These are phyloP conservation scores for Urocolius indicus DNA, from an alignment of 2,113 vertebrate genomes.

Conservation along the genomic window DNA sequence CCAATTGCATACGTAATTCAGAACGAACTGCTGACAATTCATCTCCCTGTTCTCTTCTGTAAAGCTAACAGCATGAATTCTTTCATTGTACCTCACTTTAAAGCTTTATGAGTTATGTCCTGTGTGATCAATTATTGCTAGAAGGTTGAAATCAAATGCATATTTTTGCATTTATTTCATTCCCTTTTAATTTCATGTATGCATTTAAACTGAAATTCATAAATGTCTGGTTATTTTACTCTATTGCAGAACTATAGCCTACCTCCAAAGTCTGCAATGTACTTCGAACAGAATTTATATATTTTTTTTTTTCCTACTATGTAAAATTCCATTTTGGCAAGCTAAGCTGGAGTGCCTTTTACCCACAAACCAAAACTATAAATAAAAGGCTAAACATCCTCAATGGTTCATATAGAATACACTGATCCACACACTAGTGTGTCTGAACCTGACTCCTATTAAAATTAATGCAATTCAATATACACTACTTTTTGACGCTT, in stretches of 20 bases:
- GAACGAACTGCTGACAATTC: background rate
- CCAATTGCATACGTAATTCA: conserved; percentile 7
- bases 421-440: background rate
- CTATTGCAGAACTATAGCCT: background rate
- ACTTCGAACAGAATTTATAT: background rate
- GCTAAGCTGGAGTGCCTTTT: background rate
- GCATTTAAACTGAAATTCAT: background rate
- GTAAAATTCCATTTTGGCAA: background rate
- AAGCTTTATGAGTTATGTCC: background rate
- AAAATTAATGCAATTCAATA: background rate
- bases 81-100: background rate
- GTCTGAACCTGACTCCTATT: background rate
- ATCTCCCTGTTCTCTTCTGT: background rate
- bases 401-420: background rate
- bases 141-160: background rate
- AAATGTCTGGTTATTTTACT: background rate
- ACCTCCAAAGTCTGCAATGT: background rate
- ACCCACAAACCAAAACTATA: background rate
- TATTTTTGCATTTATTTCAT: background rate
- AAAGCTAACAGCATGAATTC: background rate
- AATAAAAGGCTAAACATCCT: background rate
- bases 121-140: background rate
- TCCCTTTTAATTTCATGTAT: background rate
- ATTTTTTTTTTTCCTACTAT: background rate
- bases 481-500: background rate